Evolutionary conservation across 2,888 invertebrate genomes (phyloP), one percentile per base, ranked within the genome.

Genomic region (Lottia scabra): DNA sequence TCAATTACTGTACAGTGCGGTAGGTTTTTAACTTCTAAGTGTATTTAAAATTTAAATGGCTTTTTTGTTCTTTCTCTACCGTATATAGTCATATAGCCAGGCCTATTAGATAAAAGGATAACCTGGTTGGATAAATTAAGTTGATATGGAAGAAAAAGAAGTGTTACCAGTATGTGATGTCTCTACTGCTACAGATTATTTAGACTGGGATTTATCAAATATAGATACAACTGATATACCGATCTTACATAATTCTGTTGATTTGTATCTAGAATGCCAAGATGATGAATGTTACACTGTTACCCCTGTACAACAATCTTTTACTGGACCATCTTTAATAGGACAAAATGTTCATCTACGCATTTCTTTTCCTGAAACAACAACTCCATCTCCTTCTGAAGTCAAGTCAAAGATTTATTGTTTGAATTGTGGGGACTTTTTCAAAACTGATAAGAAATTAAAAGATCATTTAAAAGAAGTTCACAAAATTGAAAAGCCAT

Each of bases 251-350:
- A 65, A 23, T 65, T 19, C 44, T 30, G 38, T 75, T 27, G 75
- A 75, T 43, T 72, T 80, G 30, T 69, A 76, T 68, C 71, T 80
- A 30, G 80, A 80, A 70, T 80, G 80, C 71, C 74, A 75, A 66
- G 80, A 80, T 64, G 80, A 80, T 73, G 72, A 71, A 13, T 70
- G 64, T 19, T 65, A 73, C n/a, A 64, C 63, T 12, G 63, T 74
- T 16, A 71, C 75, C 16, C 45, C 23, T 1, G 30, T 43, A 23
- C 65, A 65, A 5, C 56, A 67, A 3, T 64, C 19, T 27, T n/a
- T 13, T 62, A 63, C 23, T 26, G 23, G 46, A 13, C 66, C 64
- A 1, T 70, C 73, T 2, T 62, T 79, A 8, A 64, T 72, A 30
- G 75, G 72, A 10, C 63, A 72, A n/a, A 79, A 79, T 70, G 74